Evolutionary conservation across 2,797 vertebrate species (phyloP).

Genomic region (Artibeus jamaicensis): DNA sequence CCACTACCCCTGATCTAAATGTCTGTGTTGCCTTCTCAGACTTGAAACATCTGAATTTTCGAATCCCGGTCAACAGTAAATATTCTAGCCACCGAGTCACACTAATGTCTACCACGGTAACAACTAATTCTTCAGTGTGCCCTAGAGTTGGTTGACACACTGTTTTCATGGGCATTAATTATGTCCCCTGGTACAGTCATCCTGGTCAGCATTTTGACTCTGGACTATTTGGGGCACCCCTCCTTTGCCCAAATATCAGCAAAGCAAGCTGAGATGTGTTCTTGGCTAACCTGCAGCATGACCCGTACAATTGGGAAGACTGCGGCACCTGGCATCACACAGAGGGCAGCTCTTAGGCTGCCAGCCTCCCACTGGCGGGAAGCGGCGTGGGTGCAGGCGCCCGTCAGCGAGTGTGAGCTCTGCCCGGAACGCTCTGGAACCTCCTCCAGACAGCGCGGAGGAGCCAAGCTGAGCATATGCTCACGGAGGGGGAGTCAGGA

Average conservation of each 20-base stretch:
- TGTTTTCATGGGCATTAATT: background rate
- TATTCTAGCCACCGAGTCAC: background rate
- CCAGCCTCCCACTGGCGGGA: constrained; percentile 30
- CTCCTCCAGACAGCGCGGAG: constrained; percentile 54
- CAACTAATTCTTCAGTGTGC: background rate
- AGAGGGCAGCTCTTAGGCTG: background rate
- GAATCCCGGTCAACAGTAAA: background rate
- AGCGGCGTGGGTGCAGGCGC: constrained; percentile 59
- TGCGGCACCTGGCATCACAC: background rate
- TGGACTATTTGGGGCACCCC: background rate
- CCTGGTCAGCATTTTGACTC: background rate
- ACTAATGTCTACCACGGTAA: background rate
- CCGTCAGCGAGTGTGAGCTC: constrained; percentile 40
- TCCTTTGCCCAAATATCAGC: background rate
- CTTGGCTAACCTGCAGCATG: background rate
- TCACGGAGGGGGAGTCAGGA: constrained; percentile 69
- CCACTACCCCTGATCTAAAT: background rate
- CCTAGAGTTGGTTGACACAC: background rate
- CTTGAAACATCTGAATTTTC: background rate
- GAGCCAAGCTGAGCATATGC: constrained; percentile 75
- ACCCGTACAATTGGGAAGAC: background rate
- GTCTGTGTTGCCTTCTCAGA: background rate
- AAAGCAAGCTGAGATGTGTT: background rate
- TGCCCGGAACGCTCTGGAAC: constrained; percentile 64
- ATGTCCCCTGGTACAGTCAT: background rate